Evolutionary conservation across 1,140 invertebrate species (phyloP), one percentile per base, ranked within the genome.

Genomic region (Cylas formicarius): DNA sequence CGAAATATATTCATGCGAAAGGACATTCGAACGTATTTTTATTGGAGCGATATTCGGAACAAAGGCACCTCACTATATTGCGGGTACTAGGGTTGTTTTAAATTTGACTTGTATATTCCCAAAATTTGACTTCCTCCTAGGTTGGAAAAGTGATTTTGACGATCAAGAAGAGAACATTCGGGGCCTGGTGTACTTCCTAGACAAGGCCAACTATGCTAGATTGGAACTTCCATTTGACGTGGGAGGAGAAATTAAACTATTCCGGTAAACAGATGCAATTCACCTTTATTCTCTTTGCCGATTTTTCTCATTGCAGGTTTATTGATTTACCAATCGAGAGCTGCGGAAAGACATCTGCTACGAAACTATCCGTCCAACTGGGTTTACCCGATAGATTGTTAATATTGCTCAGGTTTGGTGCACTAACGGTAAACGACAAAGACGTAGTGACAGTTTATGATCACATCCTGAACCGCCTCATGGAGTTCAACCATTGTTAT

Each of bases 71-170:
- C 78, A 84, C 53, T 82, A 86, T 46, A 69, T 88, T 35, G 81
- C 82, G 1, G 85, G 83, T 38, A 40, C 11, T n/a, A 31, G 17
- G 17, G 6, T 31, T 4, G 13, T 31, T 13, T 4, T 10, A 31
- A 31, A 5, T 31, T 4, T 31, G 17, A 31, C 17, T 31, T 19
- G 8, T 34, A 4, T 10, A 34, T 34, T 34, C 13, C 10, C 22
- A 9, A 17, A 35, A 35, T 4, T 10, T 4, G 13, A 39, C 2
- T 8, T 39, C 7, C 11, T 41, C 32, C 36, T 18, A 46, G 44
- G 51, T 7, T 87, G 85, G 84, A 85, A 86, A 58, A 85, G 84
- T 42, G 84, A 88, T 60, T 89, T 86, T 58, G 72, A 75, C 41
- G 76, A 81, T 56, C 59, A 77, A 61, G 77, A 85, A 53, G 85